Evolutionary conservation across 2,797 vertebrate species (phyloP), one percentile per base, ranked within the genome.

Genomic region (Bovichtus diacanthus): DNA sequence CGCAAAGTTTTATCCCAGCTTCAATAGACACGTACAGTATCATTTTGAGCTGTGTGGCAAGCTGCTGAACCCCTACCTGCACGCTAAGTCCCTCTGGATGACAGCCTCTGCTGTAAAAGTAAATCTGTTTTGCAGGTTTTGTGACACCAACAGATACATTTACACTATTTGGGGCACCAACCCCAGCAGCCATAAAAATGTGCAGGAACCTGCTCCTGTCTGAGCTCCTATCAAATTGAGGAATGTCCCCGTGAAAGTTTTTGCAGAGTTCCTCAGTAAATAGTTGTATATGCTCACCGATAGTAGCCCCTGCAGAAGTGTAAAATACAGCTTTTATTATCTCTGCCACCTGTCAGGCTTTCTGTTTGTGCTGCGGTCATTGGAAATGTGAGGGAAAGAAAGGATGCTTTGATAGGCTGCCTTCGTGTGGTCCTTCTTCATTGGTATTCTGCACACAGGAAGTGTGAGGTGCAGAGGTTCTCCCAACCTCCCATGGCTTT

Each of bases 401-500:
- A 86, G 86, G 82, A 80, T 67, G 87, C 91, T 93, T 90, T 92
- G 88, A 92, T 86, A 83, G 76, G 78, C 87, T 80, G 80, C 65
- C 60, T 87, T 77, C 12, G n/a, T 73, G 80, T 78, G 83, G 78
- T 85, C 60, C 12, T 80, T 85, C 80, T 80, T 94, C 88, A 92
- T 94, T 93, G 92, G 88, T 93, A 93, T 95, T 92, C 94, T 82
- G 80, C 74, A 76, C 76, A 43, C 79, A 87, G 74, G 84, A 87
- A 80, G 79, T 69, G 41, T 43, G 70, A 77, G 78, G 79, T 87
- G 78, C 88, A 90, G 89, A 88, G 91, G 87, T 88, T 90, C 74
- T 27, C 81, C 47, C 43, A 74, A 25, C 78, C 73, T 81, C 64
- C 59, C 43, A 41, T 53, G n/a, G 59, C 76, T 80, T 73, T 78